A percentile compares a stretch with the other conserved stretches of the same genome.
These are phyloP conservation scores for Macaca mulatta DNA, from an alignment of 2,113 vertebrate species.

Conservation along the genomic window DNA sequence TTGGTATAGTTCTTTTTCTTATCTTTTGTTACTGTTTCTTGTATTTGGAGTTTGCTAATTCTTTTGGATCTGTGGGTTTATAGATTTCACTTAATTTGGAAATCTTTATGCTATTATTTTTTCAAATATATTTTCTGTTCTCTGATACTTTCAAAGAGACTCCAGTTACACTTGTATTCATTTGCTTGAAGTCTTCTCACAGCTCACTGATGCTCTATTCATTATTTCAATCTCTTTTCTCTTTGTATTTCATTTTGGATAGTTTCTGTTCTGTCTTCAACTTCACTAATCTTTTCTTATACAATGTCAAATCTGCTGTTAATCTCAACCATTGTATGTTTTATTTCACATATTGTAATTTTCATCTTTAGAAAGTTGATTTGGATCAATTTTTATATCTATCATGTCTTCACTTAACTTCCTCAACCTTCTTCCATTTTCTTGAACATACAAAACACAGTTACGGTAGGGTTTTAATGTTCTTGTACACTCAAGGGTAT, in stretches of 20 bases:
- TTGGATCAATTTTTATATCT: background rate
- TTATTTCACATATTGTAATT: background rate
- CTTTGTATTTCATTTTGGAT: background rate
- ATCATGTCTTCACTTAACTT: background rate
- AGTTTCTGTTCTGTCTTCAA: background rate
- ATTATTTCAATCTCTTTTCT: background rate
- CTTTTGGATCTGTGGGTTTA: background rate
- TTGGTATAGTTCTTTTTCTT: background rate
- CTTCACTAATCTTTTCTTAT: background rate
- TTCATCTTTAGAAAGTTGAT: background rate
- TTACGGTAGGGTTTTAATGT: background rate
- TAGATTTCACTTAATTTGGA: background rate
- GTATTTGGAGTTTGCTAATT: background rate
- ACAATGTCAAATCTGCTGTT: background rate
- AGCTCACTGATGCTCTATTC: background rate
- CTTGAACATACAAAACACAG: background rate
- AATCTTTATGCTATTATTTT: background rate
- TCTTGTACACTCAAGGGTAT: background rate
- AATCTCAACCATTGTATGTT: background rate
- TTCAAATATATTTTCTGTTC: background rate
- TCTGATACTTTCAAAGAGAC: background rate
- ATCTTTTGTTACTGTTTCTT: background rate
- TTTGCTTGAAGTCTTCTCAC: background rate
- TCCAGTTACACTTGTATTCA: background rate
- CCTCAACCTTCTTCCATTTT: background rate